Base-by-base conservation (phyloP, 2,113 vertebrate genomes). In the Myotis lucifugus region DNA sequence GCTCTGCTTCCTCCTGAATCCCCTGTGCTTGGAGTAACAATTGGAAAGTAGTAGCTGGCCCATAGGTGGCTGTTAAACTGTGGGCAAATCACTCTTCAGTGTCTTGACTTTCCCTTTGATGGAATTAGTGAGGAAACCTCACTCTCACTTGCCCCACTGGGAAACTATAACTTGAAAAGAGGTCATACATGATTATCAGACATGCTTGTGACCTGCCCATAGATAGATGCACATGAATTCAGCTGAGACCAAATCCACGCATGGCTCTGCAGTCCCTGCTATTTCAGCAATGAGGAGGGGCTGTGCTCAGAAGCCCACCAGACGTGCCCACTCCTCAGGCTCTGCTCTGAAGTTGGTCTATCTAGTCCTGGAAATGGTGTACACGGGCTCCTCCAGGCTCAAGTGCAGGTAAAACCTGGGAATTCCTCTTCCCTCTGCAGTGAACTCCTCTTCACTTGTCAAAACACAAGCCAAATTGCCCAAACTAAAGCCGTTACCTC, bases 391-490 rank as follows among this genome's bases (percentile, higher is more conserved):
- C 0, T 10, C 40, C n/a, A 9, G 10, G 17, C 81, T 66, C 48
- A 42, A 21, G 17, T 17, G 77, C 83, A 70, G 86, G 6, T 18
- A 1, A 5, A 23, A 37, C 40, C 74, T 15, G 2, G 11, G 48
- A 94, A 50, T 59, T 88, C 83, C 14, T 46, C 40, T 8, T 89
- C 9, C 13, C 42, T 77, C n/a, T 29, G 37, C 56, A 13, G 21
- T 48, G 46, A 88, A 83, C 87, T 90, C 95, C 79, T 94, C 85
- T 50, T 48, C 66, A 79, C 21, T 78, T 19, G 19, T 86, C 64
- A 89, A 97, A 95, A 84, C 76, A 70, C 83, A 86, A 67, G 42
- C 46, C 59, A 72, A 61, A 32, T 14, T n/a, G 78, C 32, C 34
- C 54, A 78, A 46, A 74, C 23, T 66, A 52, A 78, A 77, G 46